Evolutionary conservation across 2,888 invertebrate species (phyloP).

Genomic region (Tubiluchus corallicola): DNA sequence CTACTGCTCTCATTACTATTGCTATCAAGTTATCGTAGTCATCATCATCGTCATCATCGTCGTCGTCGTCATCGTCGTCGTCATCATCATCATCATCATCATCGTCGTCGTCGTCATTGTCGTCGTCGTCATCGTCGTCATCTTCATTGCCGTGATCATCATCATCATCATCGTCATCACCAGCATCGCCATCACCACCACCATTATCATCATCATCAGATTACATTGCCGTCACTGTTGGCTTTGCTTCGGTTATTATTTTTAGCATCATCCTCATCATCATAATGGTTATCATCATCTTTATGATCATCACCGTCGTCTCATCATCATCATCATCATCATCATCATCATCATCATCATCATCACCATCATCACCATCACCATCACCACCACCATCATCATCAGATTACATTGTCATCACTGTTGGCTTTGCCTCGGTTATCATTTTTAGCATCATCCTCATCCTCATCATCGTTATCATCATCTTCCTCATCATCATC

Average conservation of each 20-base stretch:
- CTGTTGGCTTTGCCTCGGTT: constrained; percentile 10
- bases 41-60: constrained; percentile 11
- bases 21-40: constrained; percentile 8
- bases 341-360: constrained; percentile 9
- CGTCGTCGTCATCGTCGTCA: constrained; percentile 8
- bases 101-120: constrained; percentile 7
- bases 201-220: too few relatives aligned
- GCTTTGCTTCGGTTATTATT: too few relatives aligned
- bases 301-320: too few relatives aligned
- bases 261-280: too few relatives aligned
- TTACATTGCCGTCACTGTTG: not conserved
- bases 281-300: too few relatives aligned
- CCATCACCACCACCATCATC: constrained; percentile 9
- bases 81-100: constrained; percentile 12
- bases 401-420: constrained; percentile 9
- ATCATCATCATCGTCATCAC: constrained; percentile 3
- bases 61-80: constrained; percentile 12
- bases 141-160: not conserved
- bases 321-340: constrained; percentile 9
- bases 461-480: too few relatives aligned
- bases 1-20: not conserved
- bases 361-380: constrained; percentile 8
- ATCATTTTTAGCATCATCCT: too few relatives aligned
- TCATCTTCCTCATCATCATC: constrained; percentile 11
- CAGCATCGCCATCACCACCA: constrained; percentile 1